These are phyloP conservation scores for Athene cunicularia DNA, from an alignment of 2,113 vertebrate genomes.

Conservation along the genomic window DNA sequence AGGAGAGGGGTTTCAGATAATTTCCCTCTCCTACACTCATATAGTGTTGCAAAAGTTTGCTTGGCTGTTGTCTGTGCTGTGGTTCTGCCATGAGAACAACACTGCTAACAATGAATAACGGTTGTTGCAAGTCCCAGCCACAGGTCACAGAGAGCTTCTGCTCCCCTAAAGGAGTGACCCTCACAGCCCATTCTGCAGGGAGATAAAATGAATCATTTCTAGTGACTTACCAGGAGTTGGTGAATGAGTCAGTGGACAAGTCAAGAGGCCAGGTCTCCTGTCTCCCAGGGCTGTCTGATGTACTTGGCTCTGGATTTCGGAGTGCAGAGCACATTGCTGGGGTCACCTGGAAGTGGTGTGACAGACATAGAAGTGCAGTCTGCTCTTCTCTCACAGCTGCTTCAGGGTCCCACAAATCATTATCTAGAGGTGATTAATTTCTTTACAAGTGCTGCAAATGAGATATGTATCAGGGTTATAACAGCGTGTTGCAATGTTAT, in stretches of 20 bases:
- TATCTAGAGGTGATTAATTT: neutral
- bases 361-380: neutral
- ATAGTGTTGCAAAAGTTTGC: neutral
- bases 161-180: neutral
- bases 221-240: rapidly evolving
- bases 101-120: neutral
- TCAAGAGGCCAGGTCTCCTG: neutral
- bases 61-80: neutral
- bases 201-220: neutral
- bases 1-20: neutral
- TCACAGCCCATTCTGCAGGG: neutral
- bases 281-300: neutral
- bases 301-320: neutral
- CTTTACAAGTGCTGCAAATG: neutral
- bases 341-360: neutral
- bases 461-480: neutral
- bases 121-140: neutral
- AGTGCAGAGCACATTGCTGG: neutral
- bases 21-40: rapidly evolving
- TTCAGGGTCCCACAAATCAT: neutral
- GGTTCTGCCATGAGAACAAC: neutral
- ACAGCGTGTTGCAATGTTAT: neutral
- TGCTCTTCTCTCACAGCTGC: neutral
- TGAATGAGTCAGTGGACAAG: neutral
- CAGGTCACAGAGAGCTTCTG: neutral